Conservation (phyloP, 2,797 vertebrate genomes). For the Pipistrellus nathusii region DNA sequence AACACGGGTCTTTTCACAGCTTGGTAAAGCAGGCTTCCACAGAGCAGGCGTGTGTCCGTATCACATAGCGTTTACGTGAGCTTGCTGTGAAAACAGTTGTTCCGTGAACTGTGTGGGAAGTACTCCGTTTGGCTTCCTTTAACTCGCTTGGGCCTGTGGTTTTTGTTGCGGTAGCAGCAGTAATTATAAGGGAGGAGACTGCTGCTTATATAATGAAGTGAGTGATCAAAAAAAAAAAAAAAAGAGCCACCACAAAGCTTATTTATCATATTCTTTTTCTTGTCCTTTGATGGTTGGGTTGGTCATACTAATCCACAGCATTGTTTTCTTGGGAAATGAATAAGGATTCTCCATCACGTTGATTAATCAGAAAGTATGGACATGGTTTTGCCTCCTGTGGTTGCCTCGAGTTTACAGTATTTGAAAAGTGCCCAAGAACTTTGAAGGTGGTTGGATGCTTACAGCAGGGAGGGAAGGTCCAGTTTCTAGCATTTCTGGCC, state of each 20-base stretch:
- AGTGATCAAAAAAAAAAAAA: neutral
- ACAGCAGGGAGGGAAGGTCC: neutral
- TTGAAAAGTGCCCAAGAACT: conserved; percentile 29
- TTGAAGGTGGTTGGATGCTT: conserved; percentile 39
- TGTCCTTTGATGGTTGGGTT: neutral
- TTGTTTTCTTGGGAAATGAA: neutral
- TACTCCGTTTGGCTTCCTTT: conserved; percentile 65
- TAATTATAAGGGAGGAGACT: conserved; percentile 28
- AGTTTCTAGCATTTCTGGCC: conserved; percentile 47
- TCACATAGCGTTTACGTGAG: conserved; percentile 66
- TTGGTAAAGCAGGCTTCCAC: conserved; percentile 71
- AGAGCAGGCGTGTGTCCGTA: conserved; percentile 72
- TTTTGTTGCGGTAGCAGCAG: conserved; percentile 67
- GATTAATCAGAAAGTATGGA: conserved; percentile 34
- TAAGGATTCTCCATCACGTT: neutral
- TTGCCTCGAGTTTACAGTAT: conserved; percentile 18
- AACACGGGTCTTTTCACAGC: conserved; percentile 75
- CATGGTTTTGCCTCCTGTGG: neutral
- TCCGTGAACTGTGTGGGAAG: conserved; percentile 65
- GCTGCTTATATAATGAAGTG: conserved; percentile 62
- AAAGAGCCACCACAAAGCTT: conserved; percentile 26
- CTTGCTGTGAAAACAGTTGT: conserved; percentile 76
- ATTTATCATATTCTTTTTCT: conserved; percentile 48
- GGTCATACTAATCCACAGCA: conserved; percentile 18
- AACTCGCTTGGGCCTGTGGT: conserved; percentile 52